A percentile compares a stretch with the other conserved stretches of the same genome.
Evolutionary conservation across 2,113 vertebrate genomes (phyloP).

Genomic region (Orientallactaga bullata): DNA sequence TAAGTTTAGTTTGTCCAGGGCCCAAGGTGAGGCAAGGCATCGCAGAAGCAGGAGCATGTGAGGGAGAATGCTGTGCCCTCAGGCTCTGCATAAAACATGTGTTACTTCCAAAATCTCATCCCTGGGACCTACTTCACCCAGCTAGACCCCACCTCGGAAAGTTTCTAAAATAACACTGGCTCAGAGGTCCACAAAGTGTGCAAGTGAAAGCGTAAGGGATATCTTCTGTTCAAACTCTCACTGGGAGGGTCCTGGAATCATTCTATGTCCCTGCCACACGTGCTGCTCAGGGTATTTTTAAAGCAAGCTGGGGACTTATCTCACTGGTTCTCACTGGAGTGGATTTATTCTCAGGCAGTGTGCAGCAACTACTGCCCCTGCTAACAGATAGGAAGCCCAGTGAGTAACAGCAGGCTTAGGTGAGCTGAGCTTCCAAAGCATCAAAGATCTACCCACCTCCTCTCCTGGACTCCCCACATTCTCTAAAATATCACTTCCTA

Average conservation of each 20-base stretch:
- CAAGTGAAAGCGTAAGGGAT: neutral
- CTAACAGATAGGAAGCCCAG: neutral
- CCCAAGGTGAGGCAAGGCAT: neutral
- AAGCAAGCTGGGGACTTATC: neutral
- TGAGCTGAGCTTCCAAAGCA: neutral
- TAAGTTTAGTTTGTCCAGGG: neutral
- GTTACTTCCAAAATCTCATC: neutral
- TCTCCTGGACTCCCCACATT: neutral
- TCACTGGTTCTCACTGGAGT: neutral
- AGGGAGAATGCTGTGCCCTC: neutral
- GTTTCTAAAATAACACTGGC: neutral
- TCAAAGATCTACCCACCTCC: neutral
- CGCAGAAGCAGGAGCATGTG: neutral
- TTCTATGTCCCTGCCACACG: neutral
- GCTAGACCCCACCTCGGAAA: neutral
- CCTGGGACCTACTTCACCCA: neutral
- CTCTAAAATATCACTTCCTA: constrained; percentile 29
- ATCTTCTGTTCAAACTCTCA: neutral
- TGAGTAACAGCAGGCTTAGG: neutral
- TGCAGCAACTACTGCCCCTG: neutral
- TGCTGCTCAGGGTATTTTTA: neutral
- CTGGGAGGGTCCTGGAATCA: neutral
- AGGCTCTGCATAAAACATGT: neutral
- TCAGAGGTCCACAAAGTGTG: neutral
- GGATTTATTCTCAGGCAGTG: neutral